phyloP scores from a whole-genome alignment of 2,888 invertebrate genomes.

The Microctonus brassicae region DNA sequence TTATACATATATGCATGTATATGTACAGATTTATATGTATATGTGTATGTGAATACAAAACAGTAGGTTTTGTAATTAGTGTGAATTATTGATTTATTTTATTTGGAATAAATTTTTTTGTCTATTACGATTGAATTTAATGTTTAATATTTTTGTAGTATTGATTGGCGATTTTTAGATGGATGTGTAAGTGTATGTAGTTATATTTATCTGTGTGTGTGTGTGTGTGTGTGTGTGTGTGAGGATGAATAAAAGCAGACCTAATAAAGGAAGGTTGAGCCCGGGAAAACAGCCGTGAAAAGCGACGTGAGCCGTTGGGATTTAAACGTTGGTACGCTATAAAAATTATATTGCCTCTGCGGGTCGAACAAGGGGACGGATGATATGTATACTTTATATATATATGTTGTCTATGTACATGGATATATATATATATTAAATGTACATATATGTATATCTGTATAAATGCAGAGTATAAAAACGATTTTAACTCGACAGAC shows the following conservation, averaged over 20 bases:
- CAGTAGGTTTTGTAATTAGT: background rate
- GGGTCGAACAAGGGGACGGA: conserved; percentile 11
- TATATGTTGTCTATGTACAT: too few species aligned
- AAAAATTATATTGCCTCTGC: conserved; percentile 47
- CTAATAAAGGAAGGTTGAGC: conserved; percentile 2
- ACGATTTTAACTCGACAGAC: conserved; percentile 6
- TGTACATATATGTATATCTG: background rate
- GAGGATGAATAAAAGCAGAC: background rate
- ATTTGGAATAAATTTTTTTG: background rate
- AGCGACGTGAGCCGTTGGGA: conserved; percentile 28
- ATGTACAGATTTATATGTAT: too few species aligned
- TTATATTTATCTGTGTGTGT: background rate
- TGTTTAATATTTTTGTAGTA: too few species aligned
- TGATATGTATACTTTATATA: conserved; percentile 20
- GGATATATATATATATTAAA: background rate
- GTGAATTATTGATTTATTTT: background rate
- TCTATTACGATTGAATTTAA: too few species aligned
- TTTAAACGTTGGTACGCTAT: conserved; percentile 44
- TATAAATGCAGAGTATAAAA: conserved; percentile 40
- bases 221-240: background rate
- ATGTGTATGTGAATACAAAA: too few species aligned
- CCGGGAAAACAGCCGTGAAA: conserved; percentile 11
- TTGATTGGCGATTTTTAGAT: too few species aligned
- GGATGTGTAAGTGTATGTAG: too few species aligned
- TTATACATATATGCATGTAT: too few species aligned